Evolutionary conservation across 2,113 vertebrate genomes (phyloP).

Genomic region (Hyperopisus bebe): DNA sequence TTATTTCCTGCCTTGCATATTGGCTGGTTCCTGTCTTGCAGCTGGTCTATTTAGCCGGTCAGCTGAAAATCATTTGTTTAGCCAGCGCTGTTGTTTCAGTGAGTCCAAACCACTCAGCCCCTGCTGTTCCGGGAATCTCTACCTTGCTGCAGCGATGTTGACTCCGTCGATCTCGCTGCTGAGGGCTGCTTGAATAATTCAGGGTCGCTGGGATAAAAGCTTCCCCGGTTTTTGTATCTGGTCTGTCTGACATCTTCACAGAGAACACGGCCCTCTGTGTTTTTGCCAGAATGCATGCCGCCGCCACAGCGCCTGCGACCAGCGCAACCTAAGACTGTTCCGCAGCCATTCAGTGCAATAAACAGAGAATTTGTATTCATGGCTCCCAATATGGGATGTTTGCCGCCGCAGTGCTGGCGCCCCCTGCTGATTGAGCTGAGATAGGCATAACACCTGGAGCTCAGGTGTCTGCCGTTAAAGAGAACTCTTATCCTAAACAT

Average conservation of each 20-base stretch:
- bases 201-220: background rate
- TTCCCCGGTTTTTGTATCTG: background rate
- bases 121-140: background rate
- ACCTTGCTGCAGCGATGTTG: background rate
- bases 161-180: background rate
- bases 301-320: background rate
- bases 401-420: background rate
- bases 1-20: background rate
- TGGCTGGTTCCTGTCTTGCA: background rate
- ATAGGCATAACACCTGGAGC: background rate
- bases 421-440: background rate
- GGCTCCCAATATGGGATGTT: background rate
- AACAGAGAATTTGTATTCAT: background rate
- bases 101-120: background rate
- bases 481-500: background rate
- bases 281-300: background rate
- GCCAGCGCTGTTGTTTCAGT: background rate
- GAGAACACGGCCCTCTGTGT: background rate
- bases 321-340: background rate
- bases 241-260: background rate
- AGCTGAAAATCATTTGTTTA: background rate
- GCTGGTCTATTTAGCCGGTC: background rate
- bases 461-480: background rate
- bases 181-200: constrained; percentile 14
- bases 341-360: background rate